Base-by-base conservation (phyloP, 2,888 invertebrate species). In the Athalia circularis region DNA sequence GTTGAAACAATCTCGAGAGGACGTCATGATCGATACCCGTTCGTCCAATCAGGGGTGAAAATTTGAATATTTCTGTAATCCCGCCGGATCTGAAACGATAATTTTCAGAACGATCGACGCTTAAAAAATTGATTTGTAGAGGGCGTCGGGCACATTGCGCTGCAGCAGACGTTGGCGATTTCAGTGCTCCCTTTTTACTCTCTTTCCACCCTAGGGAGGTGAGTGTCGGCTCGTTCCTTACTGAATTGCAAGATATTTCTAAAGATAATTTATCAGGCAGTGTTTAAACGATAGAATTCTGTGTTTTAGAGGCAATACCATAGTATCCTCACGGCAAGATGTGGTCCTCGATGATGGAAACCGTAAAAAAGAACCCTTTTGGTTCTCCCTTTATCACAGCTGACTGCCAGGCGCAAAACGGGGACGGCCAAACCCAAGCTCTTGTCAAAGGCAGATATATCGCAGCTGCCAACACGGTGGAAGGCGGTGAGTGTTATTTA, bases 291-390 rank as follows among this genome's bases (percentile, higher is more conserved):
- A 8, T 48, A 59, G 65, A 75, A 48, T 79, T 77, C 43, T 79
- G 79, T 78, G 79, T 84, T 80, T 47, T 81, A 77, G 80, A 82
- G 83, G 81, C 79, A 65, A 79, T 82, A 81, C 80, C 82, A 77
- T 74, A 77, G 79, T 79, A 82, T 77, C 72, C 77, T 65, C 64
- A 76, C 80, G 80, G 77, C 79, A 91, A 87, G 83, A 91, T 91
- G 91, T 90, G 89, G 87, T 88, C 90, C 79, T 90, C 91, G 48
- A 84, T 91, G 82, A 82, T 91, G 82, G 91, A 92, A 85, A 85
- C 88, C 67, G 90, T 90, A 8, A 91, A 91, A 86, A 86, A 83
- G 85, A 91, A 88, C 82, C 90, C 90, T n/a, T 91, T 91, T 81
- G 85, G 86, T 65, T 88, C 84, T 82, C 90, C 89, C 78, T 89